Percentiles rank a stretch among this genome's conserved stretches.
These are phyloP conservation scores for Arctia plantaginis DNA, from an alignment of 2,888 invertebrate genomes.

Conservation along the genomic window DNA sequence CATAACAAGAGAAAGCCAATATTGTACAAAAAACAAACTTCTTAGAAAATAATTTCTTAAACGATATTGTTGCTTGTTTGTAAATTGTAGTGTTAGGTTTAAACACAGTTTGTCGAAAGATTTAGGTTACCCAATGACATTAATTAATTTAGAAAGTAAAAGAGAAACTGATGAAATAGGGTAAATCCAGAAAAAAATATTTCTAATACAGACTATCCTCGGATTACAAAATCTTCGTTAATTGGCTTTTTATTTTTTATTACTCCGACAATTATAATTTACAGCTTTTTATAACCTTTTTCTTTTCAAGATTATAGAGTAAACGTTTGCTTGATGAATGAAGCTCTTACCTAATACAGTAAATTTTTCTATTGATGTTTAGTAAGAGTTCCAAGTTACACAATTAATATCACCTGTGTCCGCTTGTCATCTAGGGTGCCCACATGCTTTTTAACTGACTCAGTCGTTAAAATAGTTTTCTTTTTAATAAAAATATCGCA, in stretches of 20 bases:
- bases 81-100: neutral
- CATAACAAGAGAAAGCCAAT: no score
- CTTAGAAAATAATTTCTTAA: neutral
- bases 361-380: neutral
- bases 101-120: neutral
- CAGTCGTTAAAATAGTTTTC: no score
- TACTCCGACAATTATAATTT: neutral
- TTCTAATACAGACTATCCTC: neutral
- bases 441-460: no score
- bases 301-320: no score
- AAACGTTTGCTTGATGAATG: no score
- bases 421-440: neutral
- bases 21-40: neutral
- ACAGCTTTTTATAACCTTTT: neutral
- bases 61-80: neutral
- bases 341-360: neutral
- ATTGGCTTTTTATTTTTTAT: neutral
- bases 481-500: no score
- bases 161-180: neutral
- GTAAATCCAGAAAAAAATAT: neutral
- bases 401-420: neutral
- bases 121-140: constrained; percentile 1
- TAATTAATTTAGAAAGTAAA: constrained; percentile 7
- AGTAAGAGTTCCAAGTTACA: neutral
- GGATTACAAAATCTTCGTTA: constrained; percentile 1